These are phyloP conservation scores for Falco novaeseelandiae DNA, from an alignment of 2,797 vertebrate species.

Conservation along the genomic window DNA sequence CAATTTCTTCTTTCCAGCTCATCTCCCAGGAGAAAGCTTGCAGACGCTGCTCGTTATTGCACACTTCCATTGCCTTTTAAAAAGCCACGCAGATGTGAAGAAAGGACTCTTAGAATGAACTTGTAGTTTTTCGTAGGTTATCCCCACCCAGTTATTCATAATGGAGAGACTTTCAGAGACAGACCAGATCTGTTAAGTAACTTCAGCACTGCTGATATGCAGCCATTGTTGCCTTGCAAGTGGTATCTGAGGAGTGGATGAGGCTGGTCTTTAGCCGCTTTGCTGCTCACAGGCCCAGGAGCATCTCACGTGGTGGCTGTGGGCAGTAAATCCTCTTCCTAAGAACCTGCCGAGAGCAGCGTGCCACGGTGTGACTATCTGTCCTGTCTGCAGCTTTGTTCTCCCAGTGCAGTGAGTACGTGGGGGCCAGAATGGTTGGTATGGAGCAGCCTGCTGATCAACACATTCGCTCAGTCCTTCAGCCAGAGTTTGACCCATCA, in stretches of 20 bases:
- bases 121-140: background rate
- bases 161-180: background rate
- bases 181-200: background rate
- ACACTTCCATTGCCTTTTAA: background rate
- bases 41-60: background rate
- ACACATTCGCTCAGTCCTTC: background rate
- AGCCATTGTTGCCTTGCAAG: background rate
- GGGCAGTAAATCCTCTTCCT: background rate
- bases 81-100: background rate
- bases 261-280: background rate
- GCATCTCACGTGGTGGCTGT: background rate
- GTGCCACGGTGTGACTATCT: rapidly evolving
- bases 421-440: background rate
- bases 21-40: background rate
- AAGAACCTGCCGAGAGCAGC: rapidly evolving
- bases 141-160: background rate
- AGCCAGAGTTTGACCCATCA: background rate
- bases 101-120: background rate
- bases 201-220: background rate
- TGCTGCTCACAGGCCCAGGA: rapidly evolving
- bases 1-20: background rate
- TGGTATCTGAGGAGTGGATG: background rate
- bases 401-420: background rate
- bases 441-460: background rate
- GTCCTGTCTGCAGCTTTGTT: rapidly evolving